A percentile compares a stretch with the other conserved stretches of the same genome.
Evolutionary conservation across 2,888 invertebrate species (phyloP).

Genomic region (Nymphalis c-album): DNA sequence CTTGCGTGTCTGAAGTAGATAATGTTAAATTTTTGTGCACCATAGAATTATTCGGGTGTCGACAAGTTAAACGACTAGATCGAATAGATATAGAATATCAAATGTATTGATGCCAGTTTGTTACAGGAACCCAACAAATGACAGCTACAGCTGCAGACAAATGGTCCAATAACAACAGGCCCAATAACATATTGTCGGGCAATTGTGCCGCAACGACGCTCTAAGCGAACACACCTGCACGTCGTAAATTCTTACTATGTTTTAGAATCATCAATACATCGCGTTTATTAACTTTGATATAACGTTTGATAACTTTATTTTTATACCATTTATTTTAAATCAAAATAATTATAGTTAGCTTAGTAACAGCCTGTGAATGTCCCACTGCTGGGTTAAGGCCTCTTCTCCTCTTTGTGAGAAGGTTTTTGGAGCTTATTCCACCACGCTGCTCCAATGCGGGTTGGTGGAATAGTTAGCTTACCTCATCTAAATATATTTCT

Average conservation of each 20-base stretch:
- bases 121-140: slow-evolving; percentile 5
- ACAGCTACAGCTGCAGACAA: slow-evolving; percentile 8
- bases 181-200: slow-evolving; percentile 7
- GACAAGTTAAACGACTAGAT: background rate
- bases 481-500: too few relatives aligned
- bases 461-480: too few relatives aligned
- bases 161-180: slow-evolving; percentile 9
- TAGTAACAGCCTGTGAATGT: too few relatives aligned
- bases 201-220: slow-evolving; percentile 1
- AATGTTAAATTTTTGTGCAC: background rate
- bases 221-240: slow-evolving; percentile 4
- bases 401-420: too few relatives aligned
- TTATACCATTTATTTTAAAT: background rate
- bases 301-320: background rate
- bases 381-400: too few relatives aligned
- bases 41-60: background rate
- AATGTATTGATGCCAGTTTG: slow-evolving; percentile 1
- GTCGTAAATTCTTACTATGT: slow-evolving; percentile 2
- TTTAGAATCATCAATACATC: background rate
- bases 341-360: background rate
- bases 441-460: too few relatives aligned
- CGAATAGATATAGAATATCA: too few relatives aligned
- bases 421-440: too few relatives aligned
- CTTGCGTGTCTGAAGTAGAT: too few relatives aligned
- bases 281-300: too few relatives aligned